Evolutionary conservation across 2,113 vertebrate species (phyloP).

Genomic region (Hypocryptadius cinnamomeus): DNA sequence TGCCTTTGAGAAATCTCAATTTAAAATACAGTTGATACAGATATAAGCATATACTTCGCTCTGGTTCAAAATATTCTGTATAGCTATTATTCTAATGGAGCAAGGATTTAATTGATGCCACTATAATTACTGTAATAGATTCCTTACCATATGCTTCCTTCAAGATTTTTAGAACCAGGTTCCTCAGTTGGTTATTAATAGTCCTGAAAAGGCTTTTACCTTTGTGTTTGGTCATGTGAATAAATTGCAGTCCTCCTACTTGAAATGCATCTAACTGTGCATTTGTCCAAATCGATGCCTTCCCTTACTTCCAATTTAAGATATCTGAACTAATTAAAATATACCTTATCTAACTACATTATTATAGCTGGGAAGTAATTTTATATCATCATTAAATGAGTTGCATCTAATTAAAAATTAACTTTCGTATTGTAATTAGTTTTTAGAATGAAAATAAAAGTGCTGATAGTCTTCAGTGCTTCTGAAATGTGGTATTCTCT

Average conservation of each 20-base stretch:
- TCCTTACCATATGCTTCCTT: neutral
- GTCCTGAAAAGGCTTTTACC: neutral
- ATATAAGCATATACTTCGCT: neutral
- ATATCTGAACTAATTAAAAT: slow-evolving; percentile 28
- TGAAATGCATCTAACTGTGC: neutral
- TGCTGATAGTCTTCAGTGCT: neutral
- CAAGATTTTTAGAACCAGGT: neutral
- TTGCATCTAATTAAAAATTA: neutral
- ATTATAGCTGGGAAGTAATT: slow-evolving; percentile 1
- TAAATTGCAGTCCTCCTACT: neutral
- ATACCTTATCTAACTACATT: neutral
- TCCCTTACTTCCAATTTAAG: neutral
- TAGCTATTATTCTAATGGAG: neutral
- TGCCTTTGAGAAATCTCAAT: neutral
- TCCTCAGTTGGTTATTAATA: neutral
- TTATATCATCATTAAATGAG: neutral
- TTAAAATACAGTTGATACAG: neutral
- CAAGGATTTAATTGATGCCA: slow-evolving; percentile 6
- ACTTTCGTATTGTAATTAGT: neutral
- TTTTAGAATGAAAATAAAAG: slow-evolving; percentile 15
- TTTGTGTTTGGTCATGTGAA: neutral
- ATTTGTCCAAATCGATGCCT: neutral
- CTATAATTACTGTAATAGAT: slow-evolving; percentile 10
- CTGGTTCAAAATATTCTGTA: neutral
- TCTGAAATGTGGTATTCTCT: neutral